Base-by-base conservation (phyloP, 2,797 vertebrate genomes). In the Zalophus californianus region DNA sequence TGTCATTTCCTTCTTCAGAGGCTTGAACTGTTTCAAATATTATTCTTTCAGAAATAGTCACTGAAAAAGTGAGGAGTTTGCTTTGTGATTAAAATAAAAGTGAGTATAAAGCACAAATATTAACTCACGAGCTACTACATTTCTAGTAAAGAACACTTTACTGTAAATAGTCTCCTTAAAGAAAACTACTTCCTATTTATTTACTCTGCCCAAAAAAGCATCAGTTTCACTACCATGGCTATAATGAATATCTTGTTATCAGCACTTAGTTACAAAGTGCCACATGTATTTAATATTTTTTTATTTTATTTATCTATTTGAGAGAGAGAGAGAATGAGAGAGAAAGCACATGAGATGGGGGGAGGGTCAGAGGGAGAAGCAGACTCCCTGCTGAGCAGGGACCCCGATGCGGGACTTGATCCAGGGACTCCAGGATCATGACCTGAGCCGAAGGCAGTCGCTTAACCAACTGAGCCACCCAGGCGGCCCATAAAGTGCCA, bases 81-180 rank as follows among this genome's bases (percentile, higher is more conserved):
- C 52, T 85, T 73, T 91, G 56, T 62, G 52, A 70, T 82, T 92
- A 85, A 86, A 95, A 62, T 38, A 8, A 62, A 86, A 96, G 18
- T 66, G 25, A 60, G 14, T 21, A 41, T 10, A 80, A 84, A 91
- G 93, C 23, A 80, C 52, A 87, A 94, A 48, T 41, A 27, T 56
- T 56, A 90, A 27, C 38, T 79, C 64, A 68, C n/a, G 92, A 91
- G 38, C 66, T 52, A 72, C 20, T 44, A 50, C 32, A 87, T 70
- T 77, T 80, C 79, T 86, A 92, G 60, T 38, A 82, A 89, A 92
- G 70, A 88, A 72, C 23, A 86, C 41, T 93, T 92, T 50, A 38
- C 16, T 75, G 5, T 41, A 87, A 90, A 66, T 80, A 54, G 66
- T 62, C 14, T 29, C 79, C 18, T 77, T n/a, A 52, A 91, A 58